Conservation (phyloP, 2,888 invertebrate genomes). For the Heliconius sara region DNA sequence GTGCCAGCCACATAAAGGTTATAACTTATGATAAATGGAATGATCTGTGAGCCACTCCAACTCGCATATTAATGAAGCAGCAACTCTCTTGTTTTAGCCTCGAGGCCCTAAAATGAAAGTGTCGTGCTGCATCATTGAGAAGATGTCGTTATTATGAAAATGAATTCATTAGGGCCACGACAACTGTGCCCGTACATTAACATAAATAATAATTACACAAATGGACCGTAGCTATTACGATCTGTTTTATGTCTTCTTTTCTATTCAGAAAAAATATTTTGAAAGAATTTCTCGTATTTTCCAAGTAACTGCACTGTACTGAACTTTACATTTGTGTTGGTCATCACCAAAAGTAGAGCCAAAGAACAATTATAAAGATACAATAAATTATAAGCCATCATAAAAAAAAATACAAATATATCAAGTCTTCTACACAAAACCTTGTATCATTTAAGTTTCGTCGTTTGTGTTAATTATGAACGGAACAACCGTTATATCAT, state of each 20-base stretch:
- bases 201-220: slow-evolving; percentile 37
- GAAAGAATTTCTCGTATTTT: slow-evolving; percentile 1
- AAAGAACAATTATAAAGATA: too few relatives aligned
- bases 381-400: too few relatives aligned
- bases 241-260: slow-evolving; percentile 16
- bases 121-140: slow-evolving; percentile 32
- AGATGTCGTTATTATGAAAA: slow-evolving; percentile 37
- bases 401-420: too few relatives aligned
- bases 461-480: too few relatives aligned
- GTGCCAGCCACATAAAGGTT: neutral
- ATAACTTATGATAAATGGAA: slow-evolving; percentile 28
- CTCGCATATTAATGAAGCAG: slow-evolving; percentile 38
- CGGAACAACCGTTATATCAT: too few relatives aligned
- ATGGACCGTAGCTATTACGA: slow-evolving; percentile 26
- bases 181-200: slow-evolving; percentile 22
- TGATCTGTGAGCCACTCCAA: slow-evolving; percentile 18
- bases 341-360: too few relatives aligned
- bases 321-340: too few relatives aligned
- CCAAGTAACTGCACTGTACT: neutral
- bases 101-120: slow-evolving; percentile 26
- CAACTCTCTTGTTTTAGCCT: slow-evolving; percentile 28
- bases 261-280: slow-evolving; percentile 11
- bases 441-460: too few relatives aligned
- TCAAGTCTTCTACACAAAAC: too few relatives aligned
- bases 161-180: slow-evolving; percentile 30